These are phyloP conservation scores for Trichogramma dendrolimi DNA, from an alignment of 2,888 invertebrate species.

Conservation along the genomic window DNA sequence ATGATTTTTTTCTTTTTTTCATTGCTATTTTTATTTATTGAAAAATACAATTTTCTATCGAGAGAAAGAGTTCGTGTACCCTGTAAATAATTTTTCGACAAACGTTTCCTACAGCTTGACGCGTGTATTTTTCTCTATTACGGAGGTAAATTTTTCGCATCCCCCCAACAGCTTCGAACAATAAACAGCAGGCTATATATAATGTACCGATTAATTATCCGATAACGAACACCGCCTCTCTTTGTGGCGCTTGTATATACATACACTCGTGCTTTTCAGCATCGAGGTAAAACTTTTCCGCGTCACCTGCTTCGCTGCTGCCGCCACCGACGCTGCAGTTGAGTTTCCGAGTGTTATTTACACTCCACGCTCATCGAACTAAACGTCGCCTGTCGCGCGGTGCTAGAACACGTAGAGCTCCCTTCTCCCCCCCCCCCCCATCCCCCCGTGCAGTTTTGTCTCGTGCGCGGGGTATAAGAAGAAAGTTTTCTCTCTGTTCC, in stretches of 20 bases:
- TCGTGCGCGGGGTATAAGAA: neutral
- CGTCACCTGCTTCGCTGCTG: neutral
- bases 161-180: neutral
- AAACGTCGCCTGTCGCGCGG: slow-evolving; percentile 9
- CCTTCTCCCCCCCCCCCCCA: too few species aligned
- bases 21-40: neutral
- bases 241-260: neutral
- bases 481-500: slow-evolving; percentile 16
- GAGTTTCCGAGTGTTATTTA: slow-evolving; percentile 19
- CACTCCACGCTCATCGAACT: slow-evolving; percentile 16
- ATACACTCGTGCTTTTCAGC: too few species aligned
- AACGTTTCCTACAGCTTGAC: too few species aligned
- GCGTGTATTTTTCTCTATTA: too few species aligned
- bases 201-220: slow-evolving; percentile 1
- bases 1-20: neutral
- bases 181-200: neutral
- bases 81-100: too few species aligned
- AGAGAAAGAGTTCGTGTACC: neutral
- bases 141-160: too few species aligned
- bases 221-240: slow-evolving; percentile 13
- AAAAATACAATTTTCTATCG: neutral
- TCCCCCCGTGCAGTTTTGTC: slow-evolving; percentile 15
- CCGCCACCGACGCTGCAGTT: neutral
- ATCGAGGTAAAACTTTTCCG: slow-evolving; percentile 13
- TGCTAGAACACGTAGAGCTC: too few species aligned